Base-by-base conservation (phyloP, 2,797 vertebrate genomes). In the Myoxocephalus aenaeus region DNA sequence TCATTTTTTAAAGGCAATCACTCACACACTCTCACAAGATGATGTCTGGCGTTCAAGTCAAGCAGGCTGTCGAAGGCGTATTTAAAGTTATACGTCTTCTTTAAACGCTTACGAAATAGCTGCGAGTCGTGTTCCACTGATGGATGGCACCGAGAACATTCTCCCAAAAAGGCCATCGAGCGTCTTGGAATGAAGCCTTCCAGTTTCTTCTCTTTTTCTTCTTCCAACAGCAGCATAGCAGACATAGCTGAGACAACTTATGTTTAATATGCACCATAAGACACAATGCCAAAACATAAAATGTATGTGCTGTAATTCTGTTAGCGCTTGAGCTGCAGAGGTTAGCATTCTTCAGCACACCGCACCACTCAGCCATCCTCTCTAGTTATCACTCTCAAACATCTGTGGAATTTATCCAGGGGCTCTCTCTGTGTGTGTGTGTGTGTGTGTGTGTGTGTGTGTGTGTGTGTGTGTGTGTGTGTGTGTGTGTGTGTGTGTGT, bases 401-500 rank as follows among this genome's bases (percentile, higher is more conserved):
- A 93, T 93, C 73, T 83, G 81, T 90, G 80, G 92, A 92, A 95
- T 94, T 94, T 92, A 80, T 93, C 86, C 85, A 85, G 88, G 76
- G 90, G 85, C 86, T 86, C 3, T 73, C 82, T 78, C 58, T 85
- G 22, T 78, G 25, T 86, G 10, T 78, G 42, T 68, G 70, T 44
- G 40, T 76, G 65, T 74, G 25, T 77, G 77, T 76, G 73, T 53
- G 46, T 48, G 18, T 20, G 46, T 20, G 17, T 72, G 46, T 73
- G 50, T 81, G 57, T 72, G 46, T 73, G 50, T 69, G 75, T 69
- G 65, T 85, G 22, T 78, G 25, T 86, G 10, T 78, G 42, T 68
- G 70, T 44, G 40, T 76, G 65, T 74, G 25, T 77, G 77, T 76
- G 73, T 53, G 46, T 48, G 18, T 20, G 46, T 20, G 17, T 72